Percentiles rank a stretch among this genome's conserved stretches.
phyloP scores from a whole-genome alignment of 2,797 vertebrate genomes.

The Hydrophis major region DNA sequence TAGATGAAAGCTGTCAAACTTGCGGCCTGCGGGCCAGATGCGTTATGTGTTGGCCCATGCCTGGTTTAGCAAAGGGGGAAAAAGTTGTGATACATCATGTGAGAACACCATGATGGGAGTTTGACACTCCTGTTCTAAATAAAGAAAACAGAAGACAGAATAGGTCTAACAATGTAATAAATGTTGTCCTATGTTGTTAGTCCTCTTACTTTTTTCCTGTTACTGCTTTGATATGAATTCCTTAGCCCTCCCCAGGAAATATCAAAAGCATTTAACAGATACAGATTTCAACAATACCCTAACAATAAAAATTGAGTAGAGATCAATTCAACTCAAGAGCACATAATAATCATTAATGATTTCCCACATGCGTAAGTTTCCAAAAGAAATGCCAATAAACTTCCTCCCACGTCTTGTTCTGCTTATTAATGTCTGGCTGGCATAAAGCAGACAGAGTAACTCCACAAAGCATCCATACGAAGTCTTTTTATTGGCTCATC shows the following conservation, averaged over 20 bases:
- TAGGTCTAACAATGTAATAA: neutral
- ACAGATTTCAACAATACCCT: neutral
- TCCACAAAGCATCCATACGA: no score
- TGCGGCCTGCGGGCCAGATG: no score
- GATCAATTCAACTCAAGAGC: neutral
- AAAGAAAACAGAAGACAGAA: neutral
- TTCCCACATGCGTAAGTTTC: neutral
- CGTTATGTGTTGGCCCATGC: no score
- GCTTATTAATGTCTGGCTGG: no score
- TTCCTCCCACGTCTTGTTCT: neutral
- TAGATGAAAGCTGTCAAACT: neutral
- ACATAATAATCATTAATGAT: neutral
- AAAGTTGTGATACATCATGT: no score
- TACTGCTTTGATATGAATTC: neutral
- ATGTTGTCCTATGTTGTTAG: neutral
- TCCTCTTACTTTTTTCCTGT: neutral
- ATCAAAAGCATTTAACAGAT: neutral
- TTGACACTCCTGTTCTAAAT: neutral
- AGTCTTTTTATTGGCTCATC: no score
- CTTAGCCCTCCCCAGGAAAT: neutral
- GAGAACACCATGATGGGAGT: no score
- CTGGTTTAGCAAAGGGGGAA: no score
- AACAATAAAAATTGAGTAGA: neutral
- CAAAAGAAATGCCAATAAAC: neutral
- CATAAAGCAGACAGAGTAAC: no score